A percentile compares a stretch with the other conserved stretches of the same genome.
Evolutionary conservation across 2,113 vertebrate genomes (phyloP).

Genomic region (Pao palembangensis): DNA sequence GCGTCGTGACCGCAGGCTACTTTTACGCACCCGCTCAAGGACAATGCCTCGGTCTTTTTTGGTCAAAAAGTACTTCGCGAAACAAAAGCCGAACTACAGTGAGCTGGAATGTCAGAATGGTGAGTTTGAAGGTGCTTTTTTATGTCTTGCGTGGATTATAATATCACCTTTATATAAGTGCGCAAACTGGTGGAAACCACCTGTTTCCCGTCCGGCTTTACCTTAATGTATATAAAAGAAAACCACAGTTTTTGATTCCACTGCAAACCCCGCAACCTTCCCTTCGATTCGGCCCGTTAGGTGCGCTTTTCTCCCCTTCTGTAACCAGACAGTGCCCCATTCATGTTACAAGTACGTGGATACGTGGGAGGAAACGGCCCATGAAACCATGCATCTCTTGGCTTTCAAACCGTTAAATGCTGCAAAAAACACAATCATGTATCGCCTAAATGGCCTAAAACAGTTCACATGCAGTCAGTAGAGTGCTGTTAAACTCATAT

Average conservation of each 20-base stretch:
- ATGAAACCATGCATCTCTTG: constrained; percentile 38
- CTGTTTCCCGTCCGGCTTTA: constrained; percentile 1
- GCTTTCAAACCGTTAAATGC: constrained; percentile 27
- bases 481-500: neutral
- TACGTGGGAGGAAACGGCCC: constrained; percentile 74
- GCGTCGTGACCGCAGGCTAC: constrained; percentile 53
- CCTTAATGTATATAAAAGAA: neutral
- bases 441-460: neutral
- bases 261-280: constrained; percentile 29
- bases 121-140: constrained; percentile 58
- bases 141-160: constrained; percentile 1
- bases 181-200: neutral
- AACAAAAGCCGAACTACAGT: constrained; percentile 95
- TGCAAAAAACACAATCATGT: neutral
- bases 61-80: constrained; percentile 90
- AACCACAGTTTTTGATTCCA: neutral
- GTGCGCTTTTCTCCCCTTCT: constrained; percentile 58
- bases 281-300: constrained; percentile 61
- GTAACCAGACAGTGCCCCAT: constrained; percentile 69
- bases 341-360: constrained; percentile 70
- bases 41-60: constrained; percentile 95
- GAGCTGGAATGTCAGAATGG: constrained; percentile 88
- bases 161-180: constrained; percentile 18
- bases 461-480: neutral
- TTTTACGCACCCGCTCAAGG: constrained; percentile 60